These are phyloP conservation scores for Sclerodermus sp. DNA, from an alignment of 2,888 invertebrate species.

Conservation along the genomic window DNA sequence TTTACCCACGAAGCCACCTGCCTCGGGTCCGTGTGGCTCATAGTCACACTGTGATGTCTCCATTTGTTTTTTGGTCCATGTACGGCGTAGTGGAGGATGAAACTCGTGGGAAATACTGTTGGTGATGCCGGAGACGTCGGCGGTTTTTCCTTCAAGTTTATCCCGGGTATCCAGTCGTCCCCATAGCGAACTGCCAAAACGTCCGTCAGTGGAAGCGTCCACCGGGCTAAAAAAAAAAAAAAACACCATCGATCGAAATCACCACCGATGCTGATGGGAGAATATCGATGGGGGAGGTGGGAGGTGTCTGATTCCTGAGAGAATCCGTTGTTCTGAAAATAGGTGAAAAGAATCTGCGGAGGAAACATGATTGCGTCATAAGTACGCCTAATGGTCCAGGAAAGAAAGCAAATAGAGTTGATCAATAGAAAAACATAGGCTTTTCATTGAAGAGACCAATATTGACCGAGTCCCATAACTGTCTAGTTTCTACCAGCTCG, in stretches of 20 bases:
- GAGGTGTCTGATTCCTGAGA: too few relatives aligned
- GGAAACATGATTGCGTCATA: too few relatives aligned
- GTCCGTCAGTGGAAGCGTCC: slow-evolving; percentile 62
- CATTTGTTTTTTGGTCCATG: slow-evolving; percentile 63
- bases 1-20: slow-evolving; percentile 68
- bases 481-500: too few relatives aligned
- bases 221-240: slow-evolving; percentile 57
- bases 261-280: too few relatives aligned
- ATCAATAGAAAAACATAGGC: too few relatives aligned
- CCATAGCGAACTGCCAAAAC: slow-evolving; percentile 61
- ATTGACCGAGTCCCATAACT: too few relatives aligned
- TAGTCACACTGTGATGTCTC: slow-evolving; percentile 62
- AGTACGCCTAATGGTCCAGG: too few relatives aligned
- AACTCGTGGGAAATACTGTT: slow-evolving; percentile 56
- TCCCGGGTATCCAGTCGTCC: slow-evolving; percentile 52
- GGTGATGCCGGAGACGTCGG: slow-evolving; percentile 31
- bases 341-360: too few relatives aligned
- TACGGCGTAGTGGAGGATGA: slow-evolving; percentile 67
- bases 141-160: slow-evolving; percentile 43
- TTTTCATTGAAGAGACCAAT: too few relatives aligned
- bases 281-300: too few relatives aligned
- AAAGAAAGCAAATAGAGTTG: too few relatives aligned
- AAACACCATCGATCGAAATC: background rate
- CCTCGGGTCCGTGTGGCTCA: slow-evolving; percentile 65
- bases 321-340: too few relatives aligned